A percentile compares a stretch with the other conserved stretches of the same genome.
Evolutionary conservation across 2,888 invertebrate species (phyloP).

Genomic region (Pyrrhia umbra): DNA sequence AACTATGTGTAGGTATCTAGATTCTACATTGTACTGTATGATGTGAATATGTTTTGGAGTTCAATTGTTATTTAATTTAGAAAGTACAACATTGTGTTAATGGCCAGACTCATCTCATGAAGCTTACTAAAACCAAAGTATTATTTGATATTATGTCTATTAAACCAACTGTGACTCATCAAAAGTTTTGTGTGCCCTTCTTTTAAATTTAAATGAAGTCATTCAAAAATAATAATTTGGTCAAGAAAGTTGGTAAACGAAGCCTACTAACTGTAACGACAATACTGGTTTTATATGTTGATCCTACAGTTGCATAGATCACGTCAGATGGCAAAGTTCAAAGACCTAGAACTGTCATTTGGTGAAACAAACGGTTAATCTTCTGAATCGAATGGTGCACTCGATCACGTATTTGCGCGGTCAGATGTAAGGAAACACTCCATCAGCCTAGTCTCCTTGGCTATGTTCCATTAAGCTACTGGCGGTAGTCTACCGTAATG

Average conservation of each 20-base stretch:
- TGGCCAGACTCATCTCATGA: background rate
- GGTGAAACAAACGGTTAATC: constrained; percentile 61
- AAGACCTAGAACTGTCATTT: constrained; percentile 63
- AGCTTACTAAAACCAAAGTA: background rate
- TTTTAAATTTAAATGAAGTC: no score
- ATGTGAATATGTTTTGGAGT: background rate
- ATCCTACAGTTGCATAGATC: constrained; percentile 43
- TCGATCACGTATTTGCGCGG: constrained; percentile 69
- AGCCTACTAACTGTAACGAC: constrained; percentile 36
- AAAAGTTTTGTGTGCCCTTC: no score
- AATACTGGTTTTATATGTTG: constrained; percentile 42
- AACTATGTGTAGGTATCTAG: no score
- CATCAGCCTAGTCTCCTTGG: constrained; percentile 10
- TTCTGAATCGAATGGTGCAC: constrained; percentile 56
- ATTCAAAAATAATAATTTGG: no score
- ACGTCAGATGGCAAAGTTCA: constrained; percentile 61
- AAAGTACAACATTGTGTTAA: background rate
- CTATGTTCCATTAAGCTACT: constrained; percentile 26
- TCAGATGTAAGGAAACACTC: constrained; percentile 61
- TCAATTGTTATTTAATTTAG: background rate
- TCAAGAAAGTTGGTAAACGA: background rate
- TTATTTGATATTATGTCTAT: no score
- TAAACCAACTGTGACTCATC: no score
- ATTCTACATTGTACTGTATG: no score
- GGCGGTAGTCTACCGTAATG: constrained; percentile 15